These are phyloP conservation scores for Hylaea fasciaria DNA, from an alignment of 2,888 invertebrate species.

Conservation along the genomic window DNA sequence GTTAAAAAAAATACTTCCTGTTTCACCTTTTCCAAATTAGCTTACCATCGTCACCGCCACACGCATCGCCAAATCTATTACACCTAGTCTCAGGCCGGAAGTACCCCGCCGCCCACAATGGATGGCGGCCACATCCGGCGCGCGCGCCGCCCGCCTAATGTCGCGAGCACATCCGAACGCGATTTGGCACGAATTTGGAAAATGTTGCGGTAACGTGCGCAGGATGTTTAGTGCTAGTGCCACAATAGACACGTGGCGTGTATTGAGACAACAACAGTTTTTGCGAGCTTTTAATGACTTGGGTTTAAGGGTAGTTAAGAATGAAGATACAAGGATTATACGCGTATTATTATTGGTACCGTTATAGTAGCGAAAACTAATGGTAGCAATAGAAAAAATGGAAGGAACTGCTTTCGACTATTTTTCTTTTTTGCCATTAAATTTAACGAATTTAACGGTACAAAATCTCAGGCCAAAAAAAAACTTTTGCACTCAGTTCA, in stretches of 20 bases:
- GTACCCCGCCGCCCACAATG: conserved; percentile 68
- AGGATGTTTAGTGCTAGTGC: conserved; percentile 35
- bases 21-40: too few species aligned
- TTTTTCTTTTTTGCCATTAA: too few species aligned
- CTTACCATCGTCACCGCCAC: background rate
- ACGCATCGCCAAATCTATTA: conserved; percentile 23
- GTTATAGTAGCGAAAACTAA: too few species aligned
- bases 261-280: conserved; percentile 5
- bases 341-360: too few species aligned
- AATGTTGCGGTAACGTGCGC: conserved; percentile 68
- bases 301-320: too few species aligned
- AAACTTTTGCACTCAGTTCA: too few species aligned
- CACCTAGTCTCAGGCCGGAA: conserved; percentile 54
- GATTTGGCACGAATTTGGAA: conserved; percentile 66
- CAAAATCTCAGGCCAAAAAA: too few species aligned
- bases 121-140: conserved; percentile 71
- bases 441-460: too few species aligned
- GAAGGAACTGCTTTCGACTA: too few species aligned
- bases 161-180: conserved; percentile 72
- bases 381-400: too few species aligned
- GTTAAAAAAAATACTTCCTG: too few species aligned
- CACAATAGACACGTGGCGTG: conserved; percentile 20
- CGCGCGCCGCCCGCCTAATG: conserved; percentile 70
- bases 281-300: background rate
- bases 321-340: too few species aligned